A percentile compares a stretch with the other conserved stretches of the same genome.
Conservation (phyloP, 64 coral and sea anemone species). For the Catalaphyllia jardinei region DNA sequence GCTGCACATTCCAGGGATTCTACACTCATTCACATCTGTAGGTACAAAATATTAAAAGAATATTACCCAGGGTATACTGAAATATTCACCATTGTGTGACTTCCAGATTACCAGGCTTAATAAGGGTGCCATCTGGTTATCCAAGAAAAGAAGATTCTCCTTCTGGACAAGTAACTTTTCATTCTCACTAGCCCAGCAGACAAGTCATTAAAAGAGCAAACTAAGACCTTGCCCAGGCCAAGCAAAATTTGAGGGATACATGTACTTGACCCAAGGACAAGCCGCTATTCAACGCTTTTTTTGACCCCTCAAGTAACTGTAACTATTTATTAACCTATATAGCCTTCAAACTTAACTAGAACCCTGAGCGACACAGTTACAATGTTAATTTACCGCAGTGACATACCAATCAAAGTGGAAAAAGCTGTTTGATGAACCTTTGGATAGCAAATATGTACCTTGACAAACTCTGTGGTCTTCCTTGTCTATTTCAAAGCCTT, state of each 20-base stretch:
- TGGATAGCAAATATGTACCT: slow-evolving; percentile 18
- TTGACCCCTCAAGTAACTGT: too few relatives aligned
- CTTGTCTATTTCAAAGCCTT: slow-evolving; percentile 62
- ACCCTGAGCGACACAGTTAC: too few relatives aligned
- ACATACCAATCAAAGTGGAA: not conserved
- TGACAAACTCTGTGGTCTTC: slow-evolving; percentile 49
- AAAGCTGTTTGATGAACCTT: not conserved
- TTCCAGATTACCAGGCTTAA: not conserved
- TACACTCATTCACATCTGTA: slow-evolving; percentile 86
- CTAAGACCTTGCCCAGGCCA: too few relatives aligned
- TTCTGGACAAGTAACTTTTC: too few relatives aligned
- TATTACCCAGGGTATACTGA: not conserved
- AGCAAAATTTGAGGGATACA: too few relatives aligned
- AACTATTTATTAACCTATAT: too few relatives aligned
- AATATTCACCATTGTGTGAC: not conserved
- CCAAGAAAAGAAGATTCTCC: too few relatives aligned
- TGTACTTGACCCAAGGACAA: too few relatives aligned
- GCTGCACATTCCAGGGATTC: slow-evolving; percentile 81
- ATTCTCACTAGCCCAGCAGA: too few relatives aligned
- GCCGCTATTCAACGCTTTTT: too few relatives aligned
- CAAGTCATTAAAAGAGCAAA: too few relatives aligned
- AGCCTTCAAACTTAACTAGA: too few relatives aligned
- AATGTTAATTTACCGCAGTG: not conserved
- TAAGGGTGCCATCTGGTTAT: not conserved
- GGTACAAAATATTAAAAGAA: not conserved